Evolutionary conservation across 35 echinoderm and acorn worm genomes (phyloP), one percentile per base, ranked within the genome.

Genomic region (Chiridota heheva): DNA sequence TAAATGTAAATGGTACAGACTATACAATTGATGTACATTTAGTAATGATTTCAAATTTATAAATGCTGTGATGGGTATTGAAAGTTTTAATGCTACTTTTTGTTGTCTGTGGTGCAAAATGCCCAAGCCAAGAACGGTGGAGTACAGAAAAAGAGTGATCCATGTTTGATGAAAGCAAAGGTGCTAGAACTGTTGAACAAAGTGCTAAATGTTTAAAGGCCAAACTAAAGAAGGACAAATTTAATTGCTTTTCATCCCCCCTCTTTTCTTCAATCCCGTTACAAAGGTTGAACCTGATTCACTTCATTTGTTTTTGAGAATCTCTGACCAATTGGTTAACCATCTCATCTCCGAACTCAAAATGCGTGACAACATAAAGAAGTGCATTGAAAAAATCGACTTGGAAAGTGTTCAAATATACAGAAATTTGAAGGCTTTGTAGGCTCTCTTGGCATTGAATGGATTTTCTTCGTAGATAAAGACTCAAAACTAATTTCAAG

Each of bases 291-390:
- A 60, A 59, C 49, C 56, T 39, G 75, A 78, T 37, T 60, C 75
- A 26, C 61, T 78, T 39, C 75, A 78, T 27, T 20, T 78, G 17
- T 76, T 53, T 76, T 29, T 61, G 18, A 78, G 37, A 61, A 40
- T 79, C 26, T 79, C 75, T 5, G 75, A 62, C 27, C 75, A 79
- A 61, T 37, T 79, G 5, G 43, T 79, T 36, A 60, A 59, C 31
- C 75, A 77, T 55, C 58, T 40, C 39, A 51, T 79, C 58, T 38
- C 42, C 38, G 75, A 79, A 60, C 36, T 79, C n/a, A 61, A 18
- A 36, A 79, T 57, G n/a, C 51, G 40, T 60, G 75, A 79, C 55
- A 79, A 79, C 51, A 79, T 62, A 60, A 77, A 79, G 38, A 79
- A 79, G 62, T 61, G 51, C 42, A 60, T 36, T 60, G 32, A 22